These are phyloP conservation scores for Anas georgica DNA, from an alignment of 2,797 vertebrate species.

Conservation along the genomic window DNA sequence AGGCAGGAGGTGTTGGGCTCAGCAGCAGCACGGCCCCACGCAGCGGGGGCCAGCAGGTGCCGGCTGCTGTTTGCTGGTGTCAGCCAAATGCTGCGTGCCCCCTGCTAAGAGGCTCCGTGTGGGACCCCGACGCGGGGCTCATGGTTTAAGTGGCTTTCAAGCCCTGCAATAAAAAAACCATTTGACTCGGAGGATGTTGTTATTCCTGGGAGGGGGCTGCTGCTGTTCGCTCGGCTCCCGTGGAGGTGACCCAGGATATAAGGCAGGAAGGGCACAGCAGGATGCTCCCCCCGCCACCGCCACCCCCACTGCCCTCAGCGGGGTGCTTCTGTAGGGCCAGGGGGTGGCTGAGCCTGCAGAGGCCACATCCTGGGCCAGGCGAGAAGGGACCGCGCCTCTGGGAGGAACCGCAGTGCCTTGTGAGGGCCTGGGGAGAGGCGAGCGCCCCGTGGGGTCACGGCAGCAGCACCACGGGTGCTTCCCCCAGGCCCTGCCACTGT, in stretches of 20 bases:
- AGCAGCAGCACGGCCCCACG: accelerated
- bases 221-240: neutral
- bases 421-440: accelerated
- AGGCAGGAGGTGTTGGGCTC: neutral
- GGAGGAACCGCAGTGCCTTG: accelerated
- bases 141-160: neutral
- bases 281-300: neutral
- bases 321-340: neutral
- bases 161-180: conserved; percentile 36
- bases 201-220: neutral
- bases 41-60: neutral
- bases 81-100: conserved; percentile 3
- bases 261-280: neutral
- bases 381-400: accelerated
- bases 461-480: neutral
- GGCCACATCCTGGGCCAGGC: neutral
- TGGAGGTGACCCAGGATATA: neutral
- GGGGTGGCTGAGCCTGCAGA: accelerated
- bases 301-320: accelerated
- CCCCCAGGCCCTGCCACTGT: accelerated
- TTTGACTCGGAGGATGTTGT: conserved; percentile 21
- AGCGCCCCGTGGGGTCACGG: accelerated
- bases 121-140: neutral
- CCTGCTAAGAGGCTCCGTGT: neutral
- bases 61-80: neutral